Evolutionary conservation across 2,888 invertebrate species (phyloP).

Genomic region (Anodontia alba): DNA sequence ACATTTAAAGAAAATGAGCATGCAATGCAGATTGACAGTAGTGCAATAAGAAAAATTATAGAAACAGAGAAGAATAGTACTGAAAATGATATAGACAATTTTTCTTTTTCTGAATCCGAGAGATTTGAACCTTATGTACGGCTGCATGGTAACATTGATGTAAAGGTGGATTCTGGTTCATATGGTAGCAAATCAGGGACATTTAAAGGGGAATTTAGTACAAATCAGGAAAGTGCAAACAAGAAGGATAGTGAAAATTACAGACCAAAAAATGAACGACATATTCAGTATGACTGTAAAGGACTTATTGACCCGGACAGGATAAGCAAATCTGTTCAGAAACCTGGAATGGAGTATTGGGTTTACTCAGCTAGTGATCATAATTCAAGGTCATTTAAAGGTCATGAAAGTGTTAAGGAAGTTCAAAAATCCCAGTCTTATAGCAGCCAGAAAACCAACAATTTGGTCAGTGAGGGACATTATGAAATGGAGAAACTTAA

Average conservation of each 20-base stretch:
- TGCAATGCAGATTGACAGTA: not conserved
- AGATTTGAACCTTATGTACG: slow-evolving; percentile 37
- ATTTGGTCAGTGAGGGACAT: slow-evolving; percentile 8
- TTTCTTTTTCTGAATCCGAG: not conserved
- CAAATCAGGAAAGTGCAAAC: not conserved
- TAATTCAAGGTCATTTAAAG: not conserved
- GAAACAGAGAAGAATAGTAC: not conserved
- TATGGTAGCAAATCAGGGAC: not conserved
- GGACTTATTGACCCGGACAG: not conserved
- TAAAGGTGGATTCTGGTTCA: not conserved
- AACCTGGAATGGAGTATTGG: slow-evolving; percentile 10
- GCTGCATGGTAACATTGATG: slow-evolving; percentile 32
- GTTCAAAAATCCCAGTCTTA: not conserved
- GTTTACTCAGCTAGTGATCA: not conserved
- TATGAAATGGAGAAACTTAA: slow-evolving; percentile 13
- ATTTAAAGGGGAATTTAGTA: not conserved
- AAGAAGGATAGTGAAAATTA: not conserved
- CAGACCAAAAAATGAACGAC: not conserved
- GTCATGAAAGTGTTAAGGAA: not conserved
- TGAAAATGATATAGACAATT: not conserved
- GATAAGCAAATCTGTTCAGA: not conserved
- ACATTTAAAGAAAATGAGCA: no score
- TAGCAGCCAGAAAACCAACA: not conserved
- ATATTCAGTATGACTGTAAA: not conserved
- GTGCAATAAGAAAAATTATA: not conserved